These are phyloP conservation scores for Butorides virescens DNA, from an alignment of 2,113 vertebrate genomes.

Conservation along the genomic window DNA sequence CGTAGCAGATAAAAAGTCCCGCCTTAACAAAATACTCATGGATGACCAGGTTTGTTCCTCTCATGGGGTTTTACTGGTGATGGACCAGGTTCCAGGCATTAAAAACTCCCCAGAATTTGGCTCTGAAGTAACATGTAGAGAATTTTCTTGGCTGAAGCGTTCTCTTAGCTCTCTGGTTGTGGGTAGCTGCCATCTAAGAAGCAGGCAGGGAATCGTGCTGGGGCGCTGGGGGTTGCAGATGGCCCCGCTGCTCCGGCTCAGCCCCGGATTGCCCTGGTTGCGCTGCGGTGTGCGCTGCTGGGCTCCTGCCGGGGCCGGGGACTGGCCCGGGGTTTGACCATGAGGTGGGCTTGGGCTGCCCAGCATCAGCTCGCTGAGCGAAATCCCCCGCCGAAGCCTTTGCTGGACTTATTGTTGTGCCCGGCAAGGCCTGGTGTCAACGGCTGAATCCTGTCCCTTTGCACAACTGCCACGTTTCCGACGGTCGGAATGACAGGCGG, in stretches of 20 bases:
- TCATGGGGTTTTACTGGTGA: not conserved
- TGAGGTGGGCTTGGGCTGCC: fast-evolving
- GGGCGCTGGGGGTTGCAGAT: not conserved
- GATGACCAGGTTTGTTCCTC: not conserved
- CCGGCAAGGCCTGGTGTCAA: not conserved
- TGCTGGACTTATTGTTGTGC: not conserved
- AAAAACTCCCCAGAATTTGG: not conserved
- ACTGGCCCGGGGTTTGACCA: fast-evolving
- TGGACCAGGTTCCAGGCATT: fast-evolving
- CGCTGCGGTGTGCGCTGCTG: not conserved
- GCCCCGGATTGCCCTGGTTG: fast-evolving
- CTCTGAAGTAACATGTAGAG: not conserved
- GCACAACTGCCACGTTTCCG: not conserved
- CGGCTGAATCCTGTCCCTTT: not conserved
- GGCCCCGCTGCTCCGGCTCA: fast-evolving
- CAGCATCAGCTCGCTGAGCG: fast-evolving
- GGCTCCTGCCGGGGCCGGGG: not conserved
- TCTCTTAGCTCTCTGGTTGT: not conserved
- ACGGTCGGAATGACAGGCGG: not conserved
- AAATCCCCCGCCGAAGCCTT: not conserved
- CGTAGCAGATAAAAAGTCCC: not conserved
- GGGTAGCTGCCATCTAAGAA: not conserved
- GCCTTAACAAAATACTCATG: not conserved
- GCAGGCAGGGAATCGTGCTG: not conserved
- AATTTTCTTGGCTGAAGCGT: not conserved